Percentiles rank a stretch among this genome's conserved stretches.
Evolutionary conservation across 2,888 invertebrate genomes (phyloP).

Genomic region (Drosophila antonietae): DNA sequence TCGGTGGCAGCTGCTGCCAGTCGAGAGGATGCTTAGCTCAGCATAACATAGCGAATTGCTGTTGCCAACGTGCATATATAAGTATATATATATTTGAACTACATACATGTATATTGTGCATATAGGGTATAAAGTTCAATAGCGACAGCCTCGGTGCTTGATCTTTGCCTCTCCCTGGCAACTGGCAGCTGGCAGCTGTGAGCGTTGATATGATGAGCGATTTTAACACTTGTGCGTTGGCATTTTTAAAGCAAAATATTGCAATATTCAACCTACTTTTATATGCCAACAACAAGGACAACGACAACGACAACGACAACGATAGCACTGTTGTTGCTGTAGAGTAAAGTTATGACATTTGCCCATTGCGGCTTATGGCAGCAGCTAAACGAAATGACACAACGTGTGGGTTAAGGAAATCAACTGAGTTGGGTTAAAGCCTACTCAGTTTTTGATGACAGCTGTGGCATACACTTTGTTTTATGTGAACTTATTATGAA

Average conservation of each 20-base stretch:
- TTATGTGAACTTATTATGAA: neutral
- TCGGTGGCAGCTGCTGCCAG: conserved; percentile 73
- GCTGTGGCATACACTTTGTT: conserved; percentile 12
- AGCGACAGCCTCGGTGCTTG: conserved; percentile 35
- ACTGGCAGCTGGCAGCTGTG: conserved; percentile 47
- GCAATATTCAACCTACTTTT: conserved; percentile 72
- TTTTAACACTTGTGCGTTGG: conserved; percentile 74
- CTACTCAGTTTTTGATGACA: conserved; percentile 14
- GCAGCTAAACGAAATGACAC: conserved; percentile 20
- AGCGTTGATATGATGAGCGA: conserved; percentile 76
- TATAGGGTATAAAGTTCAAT: conserved; percentile 65
- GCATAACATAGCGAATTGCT: conserved; percentile 57
- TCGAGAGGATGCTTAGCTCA: conserved; percentile 69
- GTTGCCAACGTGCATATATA: conserved; percentile 41
- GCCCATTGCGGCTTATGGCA: conserved; percentile 50
- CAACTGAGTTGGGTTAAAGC: conserved; percentile 6
- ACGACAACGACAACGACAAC: too few species aligned
- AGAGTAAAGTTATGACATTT: conserved; percentile 70
- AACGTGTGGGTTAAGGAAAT: neutral
- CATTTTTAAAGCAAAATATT: conserved; percentile 73
- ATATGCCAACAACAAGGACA: conserved; percentile 32
- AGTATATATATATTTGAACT: conserved; percentile 19
- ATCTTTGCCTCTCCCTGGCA: conserved; percentile 8
- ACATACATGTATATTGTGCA: conserved; percentile 2
- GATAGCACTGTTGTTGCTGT: conserved; percentile 24